Base-by-base conservation (phyloP, 1,140 invertebrate genomes). In the Drosophila elegans region DNA sequence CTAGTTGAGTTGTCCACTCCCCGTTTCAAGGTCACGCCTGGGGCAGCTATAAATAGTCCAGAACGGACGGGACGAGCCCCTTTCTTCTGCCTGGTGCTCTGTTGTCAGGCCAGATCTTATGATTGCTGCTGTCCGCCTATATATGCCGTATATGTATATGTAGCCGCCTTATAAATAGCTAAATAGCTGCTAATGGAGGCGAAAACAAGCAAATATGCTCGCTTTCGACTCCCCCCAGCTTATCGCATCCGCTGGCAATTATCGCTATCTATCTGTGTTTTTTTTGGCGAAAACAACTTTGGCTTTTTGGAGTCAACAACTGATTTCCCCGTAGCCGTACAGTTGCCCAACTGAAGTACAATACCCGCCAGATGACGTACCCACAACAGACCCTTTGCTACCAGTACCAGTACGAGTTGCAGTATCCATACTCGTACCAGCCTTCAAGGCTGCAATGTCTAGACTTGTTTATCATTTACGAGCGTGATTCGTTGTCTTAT, bases 191-290 rank as follows among this genome's bases (percentile, higher is more conserved):
- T 73, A 84, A 80, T 77, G 62, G 62, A 61, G 48, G 52, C 61
- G 59, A 52, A 44, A 63, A 63, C 56, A 71, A 44, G 48, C 67
- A 48, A 39, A 49, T 46, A 42, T 49, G 64, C 59, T 64, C 36
- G 63, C 7, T 81, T 78, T 71, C 36, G 68, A 75, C 51, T 60
- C 55, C 42, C 42, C 16, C 52, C 57, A 38, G 53, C 83, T 86
- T 86, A 86, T 86, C 82, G 67, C 83, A 88, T 86, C 83, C 82
- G 82, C 44, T 72, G 74, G 69, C 79, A 88, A 86, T 86, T 88
- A 86, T 57, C 83, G 78, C 74, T 86, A 86, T 85, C 82, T 88
- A 75, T 80, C 55, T 80, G 51, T 71, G 59, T 36, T 57, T 66
- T 66, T 29, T 78, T 73, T 79, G 80, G 75, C 75, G 73, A 76